phyloP scores from a whole-genome alignment of 2,888 invertebrate species.

The Cybosia mesomella region DNA sequence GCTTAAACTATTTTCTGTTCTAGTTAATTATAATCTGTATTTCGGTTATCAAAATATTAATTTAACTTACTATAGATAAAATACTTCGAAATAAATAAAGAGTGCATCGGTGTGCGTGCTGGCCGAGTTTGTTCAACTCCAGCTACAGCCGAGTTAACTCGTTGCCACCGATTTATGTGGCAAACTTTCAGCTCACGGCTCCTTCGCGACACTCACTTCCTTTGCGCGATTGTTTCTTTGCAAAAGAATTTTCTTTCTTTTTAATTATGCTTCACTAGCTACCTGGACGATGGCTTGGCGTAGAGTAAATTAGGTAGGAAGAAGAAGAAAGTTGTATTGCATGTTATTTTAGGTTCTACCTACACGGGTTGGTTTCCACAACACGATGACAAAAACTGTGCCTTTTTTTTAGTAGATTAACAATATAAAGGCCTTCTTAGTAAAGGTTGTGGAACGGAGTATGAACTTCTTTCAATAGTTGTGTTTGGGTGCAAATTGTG shows the following conservation, averaged over 20 bases:
- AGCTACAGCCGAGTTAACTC: slow-evolving; percentile 74
- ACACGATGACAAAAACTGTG: no score
- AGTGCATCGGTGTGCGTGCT: slow-evolving; percentile 63
- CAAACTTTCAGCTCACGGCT: slow-evolving; percentile 71
- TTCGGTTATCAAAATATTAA: slow-evolving; percentile 18
- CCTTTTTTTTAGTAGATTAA: not conserved
- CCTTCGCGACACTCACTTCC: slow-evolving; percentile 74
- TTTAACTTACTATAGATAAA: slow-evolving; percentile 34
- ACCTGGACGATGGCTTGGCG: slow-evolving; percentile 39
- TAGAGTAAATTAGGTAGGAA: slow-evolving; percentile 19
- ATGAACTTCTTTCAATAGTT: not conserved
- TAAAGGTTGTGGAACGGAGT: no score
- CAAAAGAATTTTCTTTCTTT: slow-evolving; percentile 57
- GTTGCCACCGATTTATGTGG: slow-evolving; percentile 75
- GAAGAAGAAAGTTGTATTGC: not conserved
- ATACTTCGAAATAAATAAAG: slow-evolving; percentile 55
- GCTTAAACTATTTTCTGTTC: not conserved
- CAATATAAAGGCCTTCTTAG: no score
- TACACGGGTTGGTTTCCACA: no score
- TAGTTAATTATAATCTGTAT: slow-evolving; percentile 2
- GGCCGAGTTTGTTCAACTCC: slow-evolving; percentile 76
- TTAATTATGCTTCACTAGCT: slow-evolving; percentile 53
- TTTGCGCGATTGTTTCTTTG: slow-evolving; percentile 69
- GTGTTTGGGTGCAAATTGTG: not conserved
- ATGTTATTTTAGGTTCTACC: not conserved